Conservation (phyloP, 2,797 vertebrate genomes). For the Clamator glandarius region DNA sequence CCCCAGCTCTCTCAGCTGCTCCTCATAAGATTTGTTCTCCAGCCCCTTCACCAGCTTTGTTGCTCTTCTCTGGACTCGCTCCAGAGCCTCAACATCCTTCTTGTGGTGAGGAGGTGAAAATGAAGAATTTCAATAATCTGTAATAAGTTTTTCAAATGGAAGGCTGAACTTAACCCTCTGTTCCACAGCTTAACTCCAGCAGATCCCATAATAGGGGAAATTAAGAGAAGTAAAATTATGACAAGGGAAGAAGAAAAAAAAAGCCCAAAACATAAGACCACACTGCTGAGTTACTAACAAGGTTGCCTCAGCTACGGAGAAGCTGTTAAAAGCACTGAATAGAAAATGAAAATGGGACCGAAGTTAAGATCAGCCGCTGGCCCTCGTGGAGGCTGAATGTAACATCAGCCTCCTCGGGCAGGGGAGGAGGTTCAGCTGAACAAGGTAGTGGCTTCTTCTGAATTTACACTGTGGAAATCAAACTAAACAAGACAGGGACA, state of each 20-base stretch:
- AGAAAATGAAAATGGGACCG: neutral
- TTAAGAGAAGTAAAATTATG: neutral
- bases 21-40: too few relatives aligned
- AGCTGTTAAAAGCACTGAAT: neutral
- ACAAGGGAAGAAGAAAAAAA: neutral
- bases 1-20: too few relatives aligned
- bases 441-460: neutral
- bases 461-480: rapidly evolving
- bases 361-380: rapidly evolving
- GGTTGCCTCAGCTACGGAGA: neutral
- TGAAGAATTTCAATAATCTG: neutral
- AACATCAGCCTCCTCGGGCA: neutral
- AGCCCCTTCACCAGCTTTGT: too few relatives aligned
- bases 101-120: too few relatives aligned
- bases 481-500: neutral
- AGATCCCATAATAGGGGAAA: rapidly evolving
- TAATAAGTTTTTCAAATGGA: neutral
- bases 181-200: neutral
- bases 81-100: too few relatives aligned
- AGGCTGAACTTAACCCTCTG: neutral
- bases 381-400: rapidly evolving
- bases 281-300: neutral
- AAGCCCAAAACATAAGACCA: too few relatives aligned
- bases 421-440: neutral
- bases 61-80: too few relatives aligned